Evolutionary conservation across 1,140 invertebrate species (phyloP).

Genomic region (Polyergus mexicanus): DNA sequence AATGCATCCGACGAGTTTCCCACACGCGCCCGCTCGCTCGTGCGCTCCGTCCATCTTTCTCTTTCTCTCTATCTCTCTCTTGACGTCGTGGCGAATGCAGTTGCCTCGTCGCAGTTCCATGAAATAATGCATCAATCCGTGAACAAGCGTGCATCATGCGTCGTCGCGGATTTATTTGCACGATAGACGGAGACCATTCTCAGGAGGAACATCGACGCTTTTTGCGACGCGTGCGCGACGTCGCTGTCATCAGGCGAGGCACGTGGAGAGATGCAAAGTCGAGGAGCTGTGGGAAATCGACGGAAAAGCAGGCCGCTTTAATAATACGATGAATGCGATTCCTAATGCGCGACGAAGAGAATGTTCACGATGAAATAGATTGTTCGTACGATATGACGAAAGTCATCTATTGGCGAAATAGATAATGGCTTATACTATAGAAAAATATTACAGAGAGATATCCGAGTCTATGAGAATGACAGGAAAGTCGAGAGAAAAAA

Average conservation of each 20-base stretch:
- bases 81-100: conserved; percentile 57
- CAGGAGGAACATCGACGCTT: conserved; percentile 57
- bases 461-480: neutral
- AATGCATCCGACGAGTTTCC: conserved; percentile 84
- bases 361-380: conserved; percentile 8
- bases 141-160: conserved; percentile 65
- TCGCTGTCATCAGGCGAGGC: conserved; percentile 9
- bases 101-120: conserved; percentile 78
- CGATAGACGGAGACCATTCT: conserved; percentile 71
- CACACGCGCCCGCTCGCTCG: conserved; percentile 73
- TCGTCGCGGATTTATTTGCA: conserved; percentile 82
- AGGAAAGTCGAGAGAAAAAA: conserved; percentile 32
- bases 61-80: conserved; percentile 10
- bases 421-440: neutral
- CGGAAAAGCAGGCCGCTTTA: conserved; percentile 43
- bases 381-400: conserved; percentile 9
- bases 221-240: conserved; percentile 59
- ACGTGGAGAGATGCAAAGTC: conserved; percentile 35
- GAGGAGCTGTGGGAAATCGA: conserved; percentile 38
- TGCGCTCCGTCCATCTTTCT: conserved; percentile 23
- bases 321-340: conserved; percentile 33
- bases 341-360: conserved; percentile 7
- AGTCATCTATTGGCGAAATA: neutral
- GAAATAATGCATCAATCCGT: conserved; percentile 84
- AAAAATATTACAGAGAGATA: neutral